A percentile compares a stretch with the other conserved stretches of the same genome.
These are phyloP conservation scores for Rhynchomys soricoides DNA, from an alignment of 2,113 vertebrate species.

Conservation along the genomic window DNA sequence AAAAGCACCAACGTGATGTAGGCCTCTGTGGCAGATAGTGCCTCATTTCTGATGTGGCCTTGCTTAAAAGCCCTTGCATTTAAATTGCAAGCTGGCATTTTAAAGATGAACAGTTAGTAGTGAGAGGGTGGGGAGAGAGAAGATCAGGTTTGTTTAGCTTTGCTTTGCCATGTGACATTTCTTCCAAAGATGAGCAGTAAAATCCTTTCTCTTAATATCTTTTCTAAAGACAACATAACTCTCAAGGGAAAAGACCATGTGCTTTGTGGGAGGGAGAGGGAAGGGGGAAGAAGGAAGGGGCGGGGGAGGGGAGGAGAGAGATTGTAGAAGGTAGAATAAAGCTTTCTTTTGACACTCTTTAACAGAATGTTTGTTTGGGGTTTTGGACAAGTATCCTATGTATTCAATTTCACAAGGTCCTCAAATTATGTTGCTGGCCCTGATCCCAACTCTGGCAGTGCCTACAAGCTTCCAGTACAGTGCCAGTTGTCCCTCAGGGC, in stretches of 20 bases:
- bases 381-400: not conserved
- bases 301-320: not conserved
- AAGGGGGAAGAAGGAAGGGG: rapidly evolving
- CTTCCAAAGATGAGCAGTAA: not conserved
- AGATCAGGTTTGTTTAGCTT: not conserved
- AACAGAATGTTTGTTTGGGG: not conserved
- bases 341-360: not conserved
- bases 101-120: not conserved
- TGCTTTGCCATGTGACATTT: not conserved
- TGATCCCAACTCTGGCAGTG: not conserved
- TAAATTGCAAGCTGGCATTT: not conserved
- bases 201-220: not conserved
- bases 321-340: not conserved
- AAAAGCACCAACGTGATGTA: rapidly evolving
- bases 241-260: not conserved
- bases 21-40: not conserved
- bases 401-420: not conserved
- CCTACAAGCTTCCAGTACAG: not conserved
- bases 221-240: not conserved
- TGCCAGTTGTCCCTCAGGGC: rapidly evolving
- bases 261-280: not conserved
- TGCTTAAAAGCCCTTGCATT: not conserved
- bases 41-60: not conserved
- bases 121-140: not conserved
- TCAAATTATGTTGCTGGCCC: not conserved